These are phyloP conservation scores for Aleiodes alternator DNA, from an alignment of 2,888 invertebrate species.

Conservation along the genomic window DNA sequence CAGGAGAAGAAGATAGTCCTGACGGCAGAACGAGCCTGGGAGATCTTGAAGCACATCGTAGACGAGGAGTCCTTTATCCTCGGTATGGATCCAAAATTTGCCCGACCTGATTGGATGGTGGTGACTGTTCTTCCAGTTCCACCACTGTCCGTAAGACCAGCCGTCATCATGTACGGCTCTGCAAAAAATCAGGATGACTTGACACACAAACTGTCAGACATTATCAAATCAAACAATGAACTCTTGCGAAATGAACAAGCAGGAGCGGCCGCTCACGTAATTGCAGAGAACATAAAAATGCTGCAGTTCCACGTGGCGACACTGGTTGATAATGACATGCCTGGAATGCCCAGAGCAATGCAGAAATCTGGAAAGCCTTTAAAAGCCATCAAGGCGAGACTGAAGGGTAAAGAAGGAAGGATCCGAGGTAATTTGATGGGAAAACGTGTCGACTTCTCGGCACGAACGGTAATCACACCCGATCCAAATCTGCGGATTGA, in stretches of 20 bases:
- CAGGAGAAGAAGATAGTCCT: slow-evolving; percentile 96
- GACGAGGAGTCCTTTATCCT: slow-evolving; percentile 97
- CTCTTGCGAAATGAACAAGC: slow-evolving; percentile 95
- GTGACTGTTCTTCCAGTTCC: slow-evolving; percentile 98
- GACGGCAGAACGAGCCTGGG: slow-evolving; percentile 97
- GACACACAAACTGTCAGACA: slow-evolving; percentile 98
- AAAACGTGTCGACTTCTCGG: slow-evolving; percentile 99
- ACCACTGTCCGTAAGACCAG: slow-evolving; percentile 96
- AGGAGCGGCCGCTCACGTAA: slow-evolving; percentile 98
- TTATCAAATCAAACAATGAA: slow-evolving; percentile 98
- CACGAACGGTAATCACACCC: slow-evolving; percentile 98
- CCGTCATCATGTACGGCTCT: slow-evolving; percentile 99
- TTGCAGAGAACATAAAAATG: slow-evolving; percentile 97
- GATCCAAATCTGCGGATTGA: slow-evolving; percentile 96
- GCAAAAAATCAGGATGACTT: slow-evolving; percentile 99
- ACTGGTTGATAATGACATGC: slow-evolving; percentile 98
- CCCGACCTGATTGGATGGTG: slow-evolving; percentile 99
- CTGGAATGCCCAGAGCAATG: slow-evolving; percentile 97
- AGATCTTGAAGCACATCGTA: slow-evolving; percentile 95
- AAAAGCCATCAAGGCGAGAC: slow-evolving; percentile 96
- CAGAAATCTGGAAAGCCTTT: slow-evolving; percentile 99
- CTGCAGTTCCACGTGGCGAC: slow-evolving; percentile 99
- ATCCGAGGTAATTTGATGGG: slow-evolving; percentile 99
- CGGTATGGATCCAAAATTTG: slow-evolving; percentile 97
- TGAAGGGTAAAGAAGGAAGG: slow-evolving; percentile 99